Percentiles rank a stretch among this genome's conserved stretches.
These are phyloP conservation scores for Zaprionus taronus DNA, from an alignment of 1,140 invertebrate species.

Conservation along the genomic window DNA sequence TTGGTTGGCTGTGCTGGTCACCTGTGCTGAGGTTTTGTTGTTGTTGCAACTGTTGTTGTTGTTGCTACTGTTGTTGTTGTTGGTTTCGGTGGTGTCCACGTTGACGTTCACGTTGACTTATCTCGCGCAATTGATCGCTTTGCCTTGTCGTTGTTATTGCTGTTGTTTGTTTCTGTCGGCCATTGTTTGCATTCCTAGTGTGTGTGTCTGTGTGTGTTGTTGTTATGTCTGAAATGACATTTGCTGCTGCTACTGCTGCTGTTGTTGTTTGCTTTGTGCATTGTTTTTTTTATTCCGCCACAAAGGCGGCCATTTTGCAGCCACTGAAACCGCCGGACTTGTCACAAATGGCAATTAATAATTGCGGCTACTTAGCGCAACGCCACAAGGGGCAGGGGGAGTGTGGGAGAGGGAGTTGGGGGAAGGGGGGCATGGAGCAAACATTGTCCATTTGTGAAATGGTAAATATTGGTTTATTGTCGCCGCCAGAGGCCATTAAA, in stretches of 20 bases:
- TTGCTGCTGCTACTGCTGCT: constrained; percentile 36
- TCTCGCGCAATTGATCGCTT: constrained; percentile 79
- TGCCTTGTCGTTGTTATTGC: constrained; percentile 43
- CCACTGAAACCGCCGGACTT: constrained; percentile 32
- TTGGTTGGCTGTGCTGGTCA: constrained; percentile 35
- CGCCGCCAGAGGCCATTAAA: constrained; percentile 54
- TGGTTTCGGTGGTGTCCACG: constrained; percentile 38
- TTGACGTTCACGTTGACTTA: constrained; percentile 61
- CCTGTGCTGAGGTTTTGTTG: constrained; percentile 20
- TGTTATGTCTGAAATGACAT: constrained; percentile 73
- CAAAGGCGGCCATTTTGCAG: constrained; percentile 71
- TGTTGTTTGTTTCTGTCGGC: constrained; percentile 56
- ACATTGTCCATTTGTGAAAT: constrained; percentile 59
- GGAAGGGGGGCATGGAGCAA: too few relatives aligned
- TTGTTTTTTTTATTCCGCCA: constrained; percentile 32
- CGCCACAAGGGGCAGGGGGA: not conserved
- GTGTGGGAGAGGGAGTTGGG: constrained; percentile 16
- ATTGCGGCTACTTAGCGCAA: constrained; percentile 73
- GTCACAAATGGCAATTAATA: constrained; percentile 76
- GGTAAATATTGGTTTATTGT: constrained; percentile 69
- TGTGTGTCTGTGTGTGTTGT: constrained; percentile 45
- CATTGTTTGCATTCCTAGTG: constrained; percentile 75
- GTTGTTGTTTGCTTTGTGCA: constrained; percentile 38
- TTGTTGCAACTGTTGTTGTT: constrained; percentile 5
- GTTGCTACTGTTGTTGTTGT: constrained; percentile 25